Evolutionary conservation across 1,140 invertebrate species (phyloP).

Genomic region (Drosophila melanica): DNA sequence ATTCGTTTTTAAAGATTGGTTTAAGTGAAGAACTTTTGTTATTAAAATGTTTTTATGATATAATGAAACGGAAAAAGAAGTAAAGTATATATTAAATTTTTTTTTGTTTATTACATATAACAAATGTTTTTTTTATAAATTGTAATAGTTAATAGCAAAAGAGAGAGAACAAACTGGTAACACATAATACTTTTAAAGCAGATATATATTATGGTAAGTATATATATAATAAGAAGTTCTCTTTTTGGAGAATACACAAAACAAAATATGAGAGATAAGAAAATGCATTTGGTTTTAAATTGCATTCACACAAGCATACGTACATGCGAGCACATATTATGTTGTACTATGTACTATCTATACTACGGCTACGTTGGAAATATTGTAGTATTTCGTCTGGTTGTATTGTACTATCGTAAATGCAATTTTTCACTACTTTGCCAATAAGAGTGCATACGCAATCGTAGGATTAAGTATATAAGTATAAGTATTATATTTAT

Average conservation of each 20-base stretch:
- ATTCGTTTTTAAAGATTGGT: not conserved
- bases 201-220: constrained; percentile 3
- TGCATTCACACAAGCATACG: constrained; percentile 30
- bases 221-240: constrained; percentile 1
- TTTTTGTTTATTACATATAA: constrained; percentile 9
- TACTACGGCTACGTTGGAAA: not conserved
- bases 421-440: constrained; percentile 35
- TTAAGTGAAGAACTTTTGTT: not conserved
- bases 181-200: constrained; percentile 14
- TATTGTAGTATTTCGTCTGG: not conserved
- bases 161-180: not conserved
- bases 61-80: not conserved
- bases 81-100: not conserved
- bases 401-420: constrained; percentile 25
- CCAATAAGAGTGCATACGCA: constrained; percentile 11
- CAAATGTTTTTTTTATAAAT: not conserved
- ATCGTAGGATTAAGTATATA: constrained; percentile 5
- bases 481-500: constrained; percentile 19
- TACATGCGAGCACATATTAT: not conserved
- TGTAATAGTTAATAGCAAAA: not conserved
- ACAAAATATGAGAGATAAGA: constrained; percentile 2
- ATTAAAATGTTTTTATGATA: too few relatives aligned
- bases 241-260: constrained; percentile 1
- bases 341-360: not conserved
- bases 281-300: constrained; percentile 34